These are phyloP conservation scores for Tyto alba DNA, from an alignment of 2,113 vertebrate genomes.

Conservation along the genomic window DNA sequence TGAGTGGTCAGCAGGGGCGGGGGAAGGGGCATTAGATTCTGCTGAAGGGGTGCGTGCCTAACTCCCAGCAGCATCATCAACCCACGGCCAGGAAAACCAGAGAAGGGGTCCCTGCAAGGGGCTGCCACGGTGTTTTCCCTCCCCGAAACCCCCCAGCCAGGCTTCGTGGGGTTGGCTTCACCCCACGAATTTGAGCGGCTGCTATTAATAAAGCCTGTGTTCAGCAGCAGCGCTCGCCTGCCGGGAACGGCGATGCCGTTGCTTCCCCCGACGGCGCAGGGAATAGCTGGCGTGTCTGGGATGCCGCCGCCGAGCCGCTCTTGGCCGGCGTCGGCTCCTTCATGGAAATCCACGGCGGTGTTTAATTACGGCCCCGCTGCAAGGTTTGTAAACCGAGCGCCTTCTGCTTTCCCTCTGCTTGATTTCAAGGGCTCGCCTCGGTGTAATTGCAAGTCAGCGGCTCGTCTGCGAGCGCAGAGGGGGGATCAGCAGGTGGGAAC, in stretches of 20 bases:
- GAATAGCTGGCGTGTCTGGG: background rate
- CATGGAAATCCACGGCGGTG: background rate
- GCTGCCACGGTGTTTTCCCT: background rate
- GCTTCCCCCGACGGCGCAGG: background rate
- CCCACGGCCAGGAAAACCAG: background rate
- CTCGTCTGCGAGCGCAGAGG: fast-evolving
- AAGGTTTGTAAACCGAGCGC: background rate
- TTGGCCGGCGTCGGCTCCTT: background rate
- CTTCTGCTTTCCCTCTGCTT: background rate
- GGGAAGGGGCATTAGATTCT: background rate
- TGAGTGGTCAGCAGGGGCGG: background rate
- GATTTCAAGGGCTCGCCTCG: background rate
- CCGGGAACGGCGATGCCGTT: background rate
- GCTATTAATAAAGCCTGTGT: background rate
- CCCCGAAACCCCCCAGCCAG: background rate
- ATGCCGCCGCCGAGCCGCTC: background rate
- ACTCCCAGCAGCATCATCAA: background rate
- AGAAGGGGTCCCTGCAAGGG: fast-evolving
- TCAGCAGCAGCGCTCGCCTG: background rate
- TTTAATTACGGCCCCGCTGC: background rate
- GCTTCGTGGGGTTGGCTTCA: background rate
- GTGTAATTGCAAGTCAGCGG: background rate
- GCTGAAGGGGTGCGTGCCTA: background rate
- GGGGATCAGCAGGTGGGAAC: background rate
- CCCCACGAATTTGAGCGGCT: background rate